Base-by-base conservation (phyloP, 53 echinoderm and acorn worm genomes). In the Hippasteria phrygiana region DNA sequence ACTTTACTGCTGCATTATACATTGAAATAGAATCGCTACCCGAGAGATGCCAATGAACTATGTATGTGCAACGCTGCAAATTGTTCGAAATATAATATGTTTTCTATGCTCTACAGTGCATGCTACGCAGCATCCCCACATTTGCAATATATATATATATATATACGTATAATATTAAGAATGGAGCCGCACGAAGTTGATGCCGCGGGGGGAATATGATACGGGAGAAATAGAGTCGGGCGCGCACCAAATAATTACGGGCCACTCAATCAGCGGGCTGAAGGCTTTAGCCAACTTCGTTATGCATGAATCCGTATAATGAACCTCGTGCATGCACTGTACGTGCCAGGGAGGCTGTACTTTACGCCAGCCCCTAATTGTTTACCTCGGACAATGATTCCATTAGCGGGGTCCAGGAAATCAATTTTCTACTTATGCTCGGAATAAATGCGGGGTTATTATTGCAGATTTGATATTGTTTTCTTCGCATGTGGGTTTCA, bases 21-120 rank as follows among this genome's bases (percentile, higher is more conserved):
- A 71, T 28, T 13, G 71, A 43, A 85, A 70, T 37, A 12, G 26
- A 56, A 50, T 22, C 43, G 17, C 50, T 45, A 50, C 31, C 36
- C 34, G 16, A 13, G 36, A n/a, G 85, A 36, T 71, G 53, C 24
- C 37, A 35, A 2, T 85, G 85, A 85, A 85, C 85, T 85, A 14
- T 67, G 48, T 14, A 48, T 13, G 14, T 13, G 3, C 1, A 24
- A 4, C 16, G 26, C 26, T 67, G 37, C 69, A 33, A 18, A 67
- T 67, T 67, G 69, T 67, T 67, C n/a, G 59, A 18, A 26, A 59
- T 59, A 4, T 59, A 9, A n/a, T n/a, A n/a, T n/a, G n/a, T n/a
- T n/a, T n/a, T n/a, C n/a, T n/a, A n/a, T n/a, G n/a, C n/a, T n/a
- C n/a, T n/a, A n/a, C n/a, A n/a, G n/a, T n/a, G n/a, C n/a, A n/a